Evolutionary conservation across 1,140 invertebrate species (phyloP).

Genomic region (Tetramorium parvispinum): DNA sequence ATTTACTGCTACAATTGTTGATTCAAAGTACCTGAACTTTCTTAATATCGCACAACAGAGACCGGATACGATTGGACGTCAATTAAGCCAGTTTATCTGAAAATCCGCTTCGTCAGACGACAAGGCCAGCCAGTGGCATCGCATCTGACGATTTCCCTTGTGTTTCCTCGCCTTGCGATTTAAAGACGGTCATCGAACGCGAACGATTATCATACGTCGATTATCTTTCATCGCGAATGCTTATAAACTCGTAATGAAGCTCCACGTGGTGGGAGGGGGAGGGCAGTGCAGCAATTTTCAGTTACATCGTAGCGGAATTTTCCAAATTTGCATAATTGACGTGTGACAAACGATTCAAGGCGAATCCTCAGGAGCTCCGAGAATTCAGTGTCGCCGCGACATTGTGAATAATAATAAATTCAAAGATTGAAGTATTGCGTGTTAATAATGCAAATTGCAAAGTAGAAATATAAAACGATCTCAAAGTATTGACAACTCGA

Average conservation of each 20-base stretch:
- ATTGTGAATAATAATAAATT: slow-evolving; percentile 17
- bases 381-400: slow-evolving; percentile 3
- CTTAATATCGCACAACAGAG: background rate
- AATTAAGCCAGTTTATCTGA: slow-evolving; percentile 32
- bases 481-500: background rate
- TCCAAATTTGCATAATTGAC: slow-evolving; percentile 31
- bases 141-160: background rate
- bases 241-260: slow-evolving; percentile 3
- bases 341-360: background rate
- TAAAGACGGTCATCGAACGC: slow-evolving; percentile 39
- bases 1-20: background rate
- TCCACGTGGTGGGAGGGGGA: too few relatives aligned
- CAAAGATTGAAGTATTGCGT: background rate
- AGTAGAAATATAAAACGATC: background rate
- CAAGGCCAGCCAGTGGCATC: slow-evolving; percentile 1
- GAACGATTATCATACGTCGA: background rate
- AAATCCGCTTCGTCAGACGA: slow-evolving; percentile 30
- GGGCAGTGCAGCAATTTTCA: background rate
- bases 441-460: background rate
- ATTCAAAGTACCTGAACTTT: background rate
- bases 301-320: slow-evolving; percentile 31
- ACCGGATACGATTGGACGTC: background rate
- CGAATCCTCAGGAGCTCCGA: background rate
- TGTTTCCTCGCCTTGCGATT: background rate
- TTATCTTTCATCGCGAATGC: slow-evolving; percentile 24